Conservation (phyloP, 2,888 invertebrate species). For the Dendrolimus pini region DNA sequence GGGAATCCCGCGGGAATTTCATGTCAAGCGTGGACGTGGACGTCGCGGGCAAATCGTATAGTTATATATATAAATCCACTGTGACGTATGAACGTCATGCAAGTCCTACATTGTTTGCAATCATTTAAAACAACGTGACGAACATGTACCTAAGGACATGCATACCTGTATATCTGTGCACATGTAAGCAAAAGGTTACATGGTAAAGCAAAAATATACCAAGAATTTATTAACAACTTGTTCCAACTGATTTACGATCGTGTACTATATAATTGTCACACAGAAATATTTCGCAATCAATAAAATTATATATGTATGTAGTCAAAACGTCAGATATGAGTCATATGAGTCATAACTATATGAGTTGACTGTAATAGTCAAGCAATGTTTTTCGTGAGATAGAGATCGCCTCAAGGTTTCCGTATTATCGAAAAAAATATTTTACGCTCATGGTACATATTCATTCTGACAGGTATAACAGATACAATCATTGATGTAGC, state of each 20-base stretch:
- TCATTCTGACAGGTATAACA: not conserved
- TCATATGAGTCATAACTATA: conserved; percentile 8
- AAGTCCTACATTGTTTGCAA: no score
- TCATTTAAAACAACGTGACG: no score
- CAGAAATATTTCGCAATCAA: not conserved
- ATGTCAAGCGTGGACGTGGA: no score
- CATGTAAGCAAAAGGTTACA: not conserved
- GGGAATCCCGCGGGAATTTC: no score
- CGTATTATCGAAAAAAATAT: conserved; percentile 13
- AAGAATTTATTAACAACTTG: not conserved
- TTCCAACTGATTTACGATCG: not conserved
- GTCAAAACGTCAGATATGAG: conserved; percentile 11
- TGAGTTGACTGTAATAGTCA: conserved; percentile 24
- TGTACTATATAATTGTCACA: not conserved
- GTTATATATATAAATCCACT: no score
- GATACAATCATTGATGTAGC: no score
- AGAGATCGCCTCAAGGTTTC: conserved; percentile 41
- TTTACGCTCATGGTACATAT: not conserved
- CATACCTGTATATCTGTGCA: not conserved
- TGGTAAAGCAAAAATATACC: not conserved
- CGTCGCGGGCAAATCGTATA: no score
- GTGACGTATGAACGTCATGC: no score
- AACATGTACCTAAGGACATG: no score
- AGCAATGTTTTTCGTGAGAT: conserved; percentile 33
- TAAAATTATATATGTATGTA: not conserved